These are phyloP conservation scores for Porites lutea DNA, from an alignment of 64 coral and sea anemone species.

Conservation along the genomic window DNA sequence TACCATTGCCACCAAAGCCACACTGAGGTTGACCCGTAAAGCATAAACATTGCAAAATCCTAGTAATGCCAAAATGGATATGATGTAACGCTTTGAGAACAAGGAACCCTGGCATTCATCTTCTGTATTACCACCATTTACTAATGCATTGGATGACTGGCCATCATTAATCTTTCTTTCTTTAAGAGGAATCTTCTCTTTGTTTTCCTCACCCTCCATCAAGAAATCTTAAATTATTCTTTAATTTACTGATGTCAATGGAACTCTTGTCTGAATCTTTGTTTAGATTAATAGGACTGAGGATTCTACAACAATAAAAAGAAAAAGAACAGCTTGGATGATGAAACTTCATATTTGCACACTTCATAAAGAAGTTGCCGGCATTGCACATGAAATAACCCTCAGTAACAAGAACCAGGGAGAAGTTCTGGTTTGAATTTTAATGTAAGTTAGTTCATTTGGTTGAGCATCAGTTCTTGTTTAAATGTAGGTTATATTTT, in stretches of 20 bases:
- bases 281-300: neutral
- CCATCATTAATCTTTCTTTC: neutral
- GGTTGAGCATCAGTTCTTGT: no score
- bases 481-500: no score
- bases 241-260: neutral
- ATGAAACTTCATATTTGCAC: neutral
- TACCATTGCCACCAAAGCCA: constrained; percentile 94
- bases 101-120: neutral
- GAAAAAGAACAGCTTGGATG: no score
- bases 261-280: neutral
- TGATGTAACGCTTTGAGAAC: constrained; percentile 72
- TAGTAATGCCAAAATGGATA: constrained; percentile 82
- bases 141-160: neutral
- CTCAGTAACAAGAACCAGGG: no score
- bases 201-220: constrained; percentile 6
- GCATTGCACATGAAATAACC: no score
- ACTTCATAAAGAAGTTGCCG: no score
- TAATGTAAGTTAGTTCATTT: no score
- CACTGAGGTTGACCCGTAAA: constrained; percentile 86
- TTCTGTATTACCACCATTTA: neutral
- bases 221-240: no score
- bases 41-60: constrained; percentile 95
- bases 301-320: no score
- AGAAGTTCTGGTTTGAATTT: no score
- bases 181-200: constrained; percentile 15